Evolutionary conservation across 2,113 vertebrate genomes (phyloP).

Genomic region (Galeopterus variegatus): DNA sequence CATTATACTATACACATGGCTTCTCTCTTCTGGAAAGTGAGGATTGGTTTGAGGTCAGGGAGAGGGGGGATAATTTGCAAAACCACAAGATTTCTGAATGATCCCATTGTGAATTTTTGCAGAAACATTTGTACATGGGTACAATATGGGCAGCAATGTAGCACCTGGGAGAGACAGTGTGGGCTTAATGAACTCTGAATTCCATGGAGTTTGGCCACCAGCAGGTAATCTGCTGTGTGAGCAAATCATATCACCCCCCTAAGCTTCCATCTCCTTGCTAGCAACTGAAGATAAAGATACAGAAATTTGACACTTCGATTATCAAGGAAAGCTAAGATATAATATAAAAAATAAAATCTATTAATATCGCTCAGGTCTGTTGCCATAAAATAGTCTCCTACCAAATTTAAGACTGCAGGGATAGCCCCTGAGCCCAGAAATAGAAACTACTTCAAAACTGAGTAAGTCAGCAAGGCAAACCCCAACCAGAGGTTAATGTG

Average conservation of each 20-base stretch:
- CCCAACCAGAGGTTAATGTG: not conserved
- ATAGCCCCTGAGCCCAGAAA: constrained; percentile 12
- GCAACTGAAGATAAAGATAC: not conserved
- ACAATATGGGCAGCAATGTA: not conserved
- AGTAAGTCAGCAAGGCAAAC: constrained; percentile 47
- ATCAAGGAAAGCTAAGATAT: constrained; percentile 48
- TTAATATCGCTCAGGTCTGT: constrained; percentile 24
- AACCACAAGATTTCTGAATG: not conserved
- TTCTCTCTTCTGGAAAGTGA: constrained; percentile 52
- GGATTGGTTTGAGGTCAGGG: not conserved
- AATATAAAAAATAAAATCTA: not conserved
- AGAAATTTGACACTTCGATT: constrained; percentile 49
- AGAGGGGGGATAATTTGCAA: constrained; percentile 8
- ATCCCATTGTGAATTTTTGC: constrained; percentile 7
- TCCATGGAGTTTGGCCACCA: constrained; percentile 7
- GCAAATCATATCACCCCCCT: not conserved
- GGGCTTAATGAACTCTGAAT: not conserved
- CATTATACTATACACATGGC: not conserved
- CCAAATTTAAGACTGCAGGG: constrained; percentile 46
- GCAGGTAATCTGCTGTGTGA: not conserved
- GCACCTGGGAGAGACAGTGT: not conserved
- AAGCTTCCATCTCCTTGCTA: constrained; percentile 26
- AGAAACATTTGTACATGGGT: constrained; percentile 15
- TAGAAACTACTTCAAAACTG: constrained; percentile 66
- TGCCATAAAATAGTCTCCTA: constrained; percentile 28